Evolutionary conservation across 2,888 invertebrate species (phyloP), one percentile per base, ranked within the genome.

Genomic region (Troides helena): DNA sequence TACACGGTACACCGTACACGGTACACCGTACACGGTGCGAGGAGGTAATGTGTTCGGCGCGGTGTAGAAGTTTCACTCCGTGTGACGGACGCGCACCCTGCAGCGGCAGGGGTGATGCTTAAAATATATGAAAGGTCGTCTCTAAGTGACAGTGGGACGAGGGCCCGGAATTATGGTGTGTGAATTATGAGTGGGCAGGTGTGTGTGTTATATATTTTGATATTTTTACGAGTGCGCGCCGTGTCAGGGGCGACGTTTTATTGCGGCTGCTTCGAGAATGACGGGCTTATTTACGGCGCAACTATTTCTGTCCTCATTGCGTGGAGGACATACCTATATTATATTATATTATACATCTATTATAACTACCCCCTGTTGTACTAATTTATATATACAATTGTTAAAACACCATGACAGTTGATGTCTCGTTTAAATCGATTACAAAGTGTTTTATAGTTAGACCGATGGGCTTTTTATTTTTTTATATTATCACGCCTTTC

Each of bases 21-120:
- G 21, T 21, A 5, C 25, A 30, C 25, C 2, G 87, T 85, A 89
- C 82, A 84, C 86, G 85, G 87, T 85, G 80, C 81, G 80, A 78
- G 81, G 82, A 81, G 82, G 82, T 88, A 89, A 90, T 89, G 90
- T 90, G 89, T 90, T 89, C 90, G 89, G 85, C 81, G 83, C 83
- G 80, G 79, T 78, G 78, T 76, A 78, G 75, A 73, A 74, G 79
- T 84, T 82, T 85, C 83, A 81, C 84, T 85, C 82, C 81, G 81
- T 77, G 76, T 80, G 80, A 79, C 77, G 78, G 77, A 80, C 78
- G 81, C 82, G 79, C 78, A 76, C 76, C 72, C 74, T 76, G 78
- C 39, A 39, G 39, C 77, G 75, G 21, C 1, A 21, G 21, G 64
- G 43, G 46, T 57, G 62, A 69, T 72, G 69, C 68, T 73, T 66